Conservation (phyloP, 2,888 invertebrate species). For the Minunthozetes semirufus region DNA sequence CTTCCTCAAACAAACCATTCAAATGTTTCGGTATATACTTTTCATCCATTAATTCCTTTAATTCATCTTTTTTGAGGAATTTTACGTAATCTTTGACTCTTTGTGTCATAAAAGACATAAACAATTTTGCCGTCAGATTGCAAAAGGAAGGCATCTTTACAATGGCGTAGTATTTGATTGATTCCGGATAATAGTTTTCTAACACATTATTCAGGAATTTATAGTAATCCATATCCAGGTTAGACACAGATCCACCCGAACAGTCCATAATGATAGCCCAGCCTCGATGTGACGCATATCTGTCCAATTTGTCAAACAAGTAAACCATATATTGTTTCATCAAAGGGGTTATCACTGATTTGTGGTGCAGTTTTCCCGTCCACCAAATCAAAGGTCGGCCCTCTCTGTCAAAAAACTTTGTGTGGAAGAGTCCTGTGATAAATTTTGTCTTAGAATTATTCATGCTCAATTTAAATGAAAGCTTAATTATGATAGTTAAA, state of each 20-base stretch:
- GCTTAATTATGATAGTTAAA: too few relatives aligned
- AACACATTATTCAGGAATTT: conserved; percentile 77
- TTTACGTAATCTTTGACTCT: conserved; percentile 1
- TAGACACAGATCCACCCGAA: conserved; percentile 9
- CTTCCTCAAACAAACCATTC: too few relatives aligned
- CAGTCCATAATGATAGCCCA: conserved; percentile 29
- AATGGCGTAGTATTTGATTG: conserved; percentile 27
- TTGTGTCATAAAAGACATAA: conserved; percentile 24
- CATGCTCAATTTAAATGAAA: too few relatives aligned
- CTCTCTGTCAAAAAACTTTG: not conserved
- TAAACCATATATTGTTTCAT: conserved; percentile 28
- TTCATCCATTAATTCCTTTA: conserved; percentile 10
- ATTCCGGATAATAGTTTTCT: conserved; percentile 76
- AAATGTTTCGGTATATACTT: conserved; percentile 31
- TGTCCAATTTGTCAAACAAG: conserved; percentile 25
- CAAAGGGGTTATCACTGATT: conserved; percentile 14
- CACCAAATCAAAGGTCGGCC: not conserved
- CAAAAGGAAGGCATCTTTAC: conserved; percentile 35
- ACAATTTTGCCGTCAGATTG: not conserved
- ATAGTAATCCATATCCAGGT: conserved; percentile 73
- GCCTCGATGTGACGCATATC: conserved; percentile 23
- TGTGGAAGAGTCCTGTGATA: too few relatives aligned
- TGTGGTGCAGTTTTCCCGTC: not conserved
- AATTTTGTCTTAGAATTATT: too few relatives aligned
- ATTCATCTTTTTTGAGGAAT: conserved; percentile 18